phyloP scores from a whole-genome alignment of 1,140 invertebrate genomes.

The Neodiprion lecontei region DNA sequence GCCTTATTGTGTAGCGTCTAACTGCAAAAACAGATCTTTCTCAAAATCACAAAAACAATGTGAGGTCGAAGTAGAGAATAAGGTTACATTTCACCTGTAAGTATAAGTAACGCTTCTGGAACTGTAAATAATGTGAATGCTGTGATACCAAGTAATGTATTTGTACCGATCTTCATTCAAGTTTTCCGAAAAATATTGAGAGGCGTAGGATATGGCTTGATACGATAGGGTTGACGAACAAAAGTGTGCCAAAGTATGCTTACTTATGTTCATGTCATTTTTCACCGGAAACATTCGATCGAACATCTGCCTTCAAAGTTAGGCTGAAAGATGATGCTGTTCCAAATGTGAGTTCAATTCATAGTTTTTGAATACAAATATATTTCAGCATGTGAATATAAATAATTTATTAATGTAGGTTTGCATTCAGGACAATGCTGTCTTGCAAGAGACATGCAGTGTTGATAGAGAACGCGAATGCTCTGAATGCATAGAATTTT shows the following conservation, averaged over 20 bases:
- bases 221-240: slow-evolving; percentile 1
- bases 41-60: neutral
- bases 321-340: neutral
- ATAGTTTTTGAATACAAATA: neutral
- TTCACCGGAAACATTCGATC: neutral
- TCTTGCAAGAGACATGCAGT: too few species aligned
- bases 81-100: neutral
- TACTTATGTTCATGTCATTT: slow-evolving; percentile 1
- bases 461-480: too few species aligned
- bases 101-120: neutral
- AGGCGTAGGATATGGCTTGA: slow-evolving; percentile 4
- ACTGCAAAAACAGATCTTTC: neutral
- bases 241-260: neutral
- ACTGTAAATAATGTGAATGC: slow-evolving; percentile 7
- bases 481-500: too few species aligned
- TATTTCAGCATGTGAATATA: neutral
- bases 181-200: slow-evolving; percentile 1
- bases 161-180: neutral
- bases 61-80: slow-evolving; percentile 4
- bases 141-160: slow-evolving; percentile 7
- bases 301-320: slow-evolving; percentile 4
- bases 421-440: too few species aligned
- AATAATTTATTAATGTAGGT: too few species aligned
- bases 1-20: slow-evolving; percentile 1
- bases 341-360: slow-evolving; percentile 5